phyloP scores from a whole-genome alignment of 2,888 invertebrate species.

The Dicranocentrus wangi region DNA sequence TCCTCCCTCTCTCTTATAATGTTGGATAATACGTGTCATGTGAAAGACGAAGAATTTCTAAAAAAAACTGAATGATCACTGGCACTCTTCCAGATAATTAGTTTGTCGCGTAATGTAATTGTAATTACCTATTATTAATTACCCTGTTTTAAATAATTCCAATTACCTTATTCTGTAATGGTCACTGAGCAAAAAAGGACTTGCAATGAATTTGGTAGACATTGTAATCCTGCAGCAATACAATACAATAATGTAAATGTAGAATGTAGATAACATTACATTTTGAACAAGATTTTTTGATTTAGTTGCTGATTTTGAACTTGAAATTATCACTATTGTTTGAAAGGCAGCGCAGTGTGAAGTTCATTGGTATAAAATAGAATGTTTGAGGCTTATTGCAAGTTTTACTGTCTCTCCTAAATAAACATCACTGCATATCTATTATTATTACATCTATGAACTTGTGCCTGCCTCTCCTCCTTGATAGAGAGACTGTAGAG shows the following conservation, averaged over 20 bases:
- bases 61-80: background rate
- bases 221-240: too few species aligned
- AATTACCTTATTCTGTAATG: background rate
- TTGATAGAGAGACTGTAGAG: background rate
- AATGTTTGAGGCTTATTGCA: background rate
- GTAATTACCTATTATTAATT: background rate
- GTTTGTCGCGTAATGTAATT: background rate
- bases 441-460: background rate
- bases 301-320: background rate
- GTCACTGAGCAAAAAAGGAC: too few species aligned
- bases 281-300: too few species aligned
- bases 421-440: background rate
- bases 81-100: constrained; percentile 6
- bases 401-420: background rate
- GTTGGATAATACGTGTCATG: background rate
- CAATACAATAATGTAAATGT: too few species aligned
- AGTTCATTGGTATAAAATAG: constrained; percentile 24
- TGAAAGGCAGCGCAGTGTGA: background rate
- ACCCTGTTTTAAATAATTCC: background rate
- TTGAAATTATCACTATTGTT: constrained; percentile 3
- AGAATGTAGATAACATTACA: too few species aligned
- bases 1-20: too few species aligned
- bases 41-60: background rate
- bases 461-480: background rate
- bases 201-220: too few species aligned